Evolutionary conservation across 2,113 vertebrate genomes (phyloP).

Genomic region (Hemiscyllium ocellatum): DNA sequence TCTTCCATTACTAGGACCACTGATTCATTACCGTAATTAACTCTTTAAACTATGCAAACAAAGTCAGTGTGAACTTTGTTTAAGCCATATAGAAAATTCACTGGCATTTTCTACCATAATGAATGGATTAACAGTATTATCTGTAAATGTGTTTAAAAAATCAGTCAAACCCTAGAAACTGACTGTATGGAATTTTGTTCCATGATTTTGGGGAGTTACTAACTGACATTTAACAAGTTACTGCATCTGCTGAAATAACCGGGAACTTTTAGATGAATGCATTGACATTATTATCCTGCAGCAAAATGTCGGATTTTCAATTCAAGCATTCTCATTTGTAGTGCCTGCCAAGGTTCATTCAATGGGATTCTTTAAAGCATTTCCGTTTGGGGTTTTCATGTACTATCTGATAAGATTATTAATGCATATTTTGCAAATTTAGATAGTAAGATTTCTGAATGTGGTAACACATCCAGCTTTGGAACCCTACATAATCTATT

Average conservation of each 20-base stretch:
- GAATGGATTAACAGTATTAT: not conserved
- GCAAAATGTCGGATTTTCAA: not conserved
- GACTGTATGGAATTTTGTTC: not conserved
- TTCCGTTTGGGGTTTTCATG: not conserved
- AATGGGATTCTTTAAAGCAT: too few species aligned
- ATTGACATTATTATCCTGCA: not conserved
- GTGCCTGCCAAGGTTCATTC: not conserved
- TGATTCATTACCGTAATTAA: not conserved
- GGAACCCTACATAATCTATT: not conserved
- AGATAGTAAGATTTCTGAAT: not conserved
- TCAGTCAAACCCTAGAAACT: not conserved
- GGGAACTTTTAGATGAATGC: not conserved
- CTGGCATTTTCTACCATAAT: not conserved
- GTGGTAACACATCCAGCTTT: not conserved
- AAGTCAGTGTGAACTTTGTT: not conserved
- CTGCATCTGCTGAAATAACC: not conserved
- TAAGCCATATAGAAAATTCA: not conserved
- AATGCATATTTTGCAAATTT: not conserved
- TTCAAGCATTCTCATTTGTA: not conserved
- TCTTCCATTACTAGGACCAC: not conserved
- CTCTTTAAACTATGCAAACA: not conserved
- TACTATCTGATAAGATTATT: not conserved
- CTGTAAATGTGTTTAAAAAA: not conserved
- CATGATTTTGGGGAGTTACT: not conserved
- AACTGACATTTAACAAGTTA: not conserved